Conservation (phyloP, 1,140 invertebrate species). For the Scylla paramamosain region DNA sequence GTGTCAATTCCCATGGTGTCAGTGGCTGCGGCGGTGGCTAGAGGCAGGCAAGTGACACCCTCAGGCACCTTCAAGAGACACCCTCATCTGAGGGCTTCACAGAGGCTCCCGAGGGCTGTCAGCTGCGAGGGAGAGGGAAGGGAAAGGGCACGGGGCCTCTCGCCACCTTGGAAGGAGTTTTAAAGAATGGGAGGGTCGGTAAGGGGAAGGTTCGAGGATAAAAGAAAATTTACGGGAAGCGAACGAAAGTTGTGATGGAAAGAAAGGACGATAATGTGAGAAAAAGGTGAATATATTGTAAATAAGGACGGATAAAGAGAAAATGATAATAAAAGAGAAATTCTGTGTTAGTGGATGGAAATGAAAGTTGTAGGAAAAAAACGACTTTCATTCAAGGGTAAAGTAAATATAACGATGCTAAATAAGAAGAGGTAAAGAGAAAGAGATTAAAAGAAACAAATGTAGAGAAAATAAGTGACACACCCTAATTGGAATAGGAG, state of each 20-base stretch:
- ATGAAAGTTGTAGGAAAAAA: too few species aligned
- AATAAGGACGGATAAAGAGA: too few species aligned
- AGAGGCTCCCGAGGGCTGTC: not conserved
- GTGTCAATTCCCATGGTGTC: not conserved
- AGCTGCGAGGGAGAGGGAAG: not conserved
- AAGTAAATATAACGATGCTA: too few species aligned
- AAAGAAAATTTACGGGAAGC: not conserved
- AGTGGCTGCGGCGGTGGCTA: not conserved
- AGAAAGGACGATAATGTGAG: not conserved
- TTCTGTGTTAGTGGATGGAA: too few species aligned
- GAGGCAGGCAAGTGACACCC: not conserved
- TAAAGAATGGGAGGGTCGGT: not conserved
- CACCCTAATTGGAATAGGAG: too few species aligned
- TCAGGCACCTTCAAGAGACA: not conserved
- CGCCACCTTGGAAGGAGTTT: not conserved
- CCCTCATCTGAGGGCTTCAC: not conserved
- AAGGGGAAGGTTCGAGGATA: not conserved
- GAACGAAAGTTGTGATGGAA: not conserved
- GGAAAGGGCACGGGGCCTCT: not conserved
- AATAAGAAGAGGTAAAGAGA: too few species aligned
- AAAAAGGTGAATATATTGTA: too few species aligned
- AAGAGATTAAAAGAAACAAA: too few species aligned
- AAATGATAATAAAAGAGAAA: too few species aligned
- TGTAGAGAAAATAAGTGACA: too few species aligned
- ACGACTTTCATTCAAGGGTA: too few species aligned